phyloP scores from a whole-genome alignment of 1,140 invertebrate genomes.

The Drosophila orosa region DNA sequence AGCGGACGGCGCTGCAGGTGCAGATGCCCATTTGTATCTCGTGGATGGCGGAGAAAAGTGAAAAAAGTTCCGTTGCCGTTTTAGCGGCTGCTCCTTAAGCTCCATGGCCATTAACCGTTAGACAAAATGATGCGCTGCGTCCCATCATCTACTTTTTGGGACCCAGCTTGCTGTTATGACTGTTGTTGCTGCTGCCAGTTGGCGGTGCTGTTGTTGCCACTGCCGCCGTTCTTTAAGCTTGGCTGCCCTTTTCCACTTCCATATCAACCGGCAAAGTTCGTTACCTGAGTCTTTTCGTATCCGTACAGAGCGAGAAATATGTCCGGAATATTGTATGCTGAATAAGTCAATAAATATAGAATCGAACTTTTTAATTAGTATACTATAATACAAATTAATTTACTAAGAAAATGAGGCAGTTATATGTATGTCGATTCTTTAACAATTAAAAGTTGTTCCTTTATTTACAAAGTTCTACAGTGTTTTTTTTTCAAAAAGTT shows the following conservation, averaged over 20 bases:
- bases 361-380: too few relatives aligned
- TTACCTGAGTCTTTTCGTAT: conserved; percentile 60
- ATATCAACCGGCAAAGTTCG: conserved; percentile 61
- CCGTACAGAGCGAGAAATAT: conserved; percentile 2
- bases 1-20: conserved; percentile 48
- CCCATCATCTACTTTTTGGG: conserved; percentile 43
- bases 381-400: too few relatives aligned
- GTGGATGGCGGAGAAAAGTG: conserved; percentile 70
- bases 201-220: not conserved
- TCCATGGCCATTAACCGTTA: conserved; percentile 63
- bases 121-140: conserved; percentile 65
- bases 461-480: too few relatives aligned
- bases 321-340: not conserved
- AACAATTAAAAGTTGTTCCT: too few relatives aligned
- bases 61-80: conserved; percentile 69
- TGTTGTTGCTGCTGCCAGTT: conserved; percentile 22
- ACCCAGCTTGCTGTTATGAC: conserved; percentile 63
- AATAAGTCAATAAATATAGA: too few relatives aligned
- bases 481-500: too few relatives aligned
- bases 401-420: too few relatives aligned
- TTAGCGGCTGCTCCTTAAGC: conserved; percentile 46
- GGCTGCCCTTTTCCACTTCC: conserved; percentile 56
- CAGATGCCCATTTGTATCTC: conserved; percentile 46
- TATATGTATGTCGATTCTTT: too few relatives aligned
- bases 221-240: conserved; percentile 44